Evolutionary conservation across 1,140 invertebrate genomes (phyloP).

Genomic region (Drosophila carrolli): DNA sequence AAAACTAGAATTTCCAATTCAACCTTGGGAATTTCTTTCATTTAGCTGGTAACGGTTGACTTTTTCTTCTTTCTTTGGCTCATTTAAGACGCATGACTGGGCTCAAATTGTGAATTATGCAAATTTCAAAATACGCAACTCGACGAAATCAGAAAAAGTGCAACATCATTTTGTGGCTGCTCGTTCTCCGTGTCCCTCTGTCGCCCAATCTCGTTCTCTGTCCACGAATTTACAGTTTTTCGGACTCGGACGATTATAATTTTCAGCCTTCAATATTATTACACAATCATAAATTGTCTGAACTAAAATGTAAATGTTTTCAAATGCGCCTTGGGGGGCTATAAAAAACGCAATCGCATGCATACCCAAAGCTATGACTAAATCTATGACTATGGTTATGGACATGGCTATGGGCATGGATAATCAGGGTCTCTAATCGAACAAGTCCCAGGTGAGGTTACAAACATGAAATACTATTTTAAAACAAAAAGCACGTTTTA

Average conservation of each 20-base stretch:
- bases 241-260: slow-evolving; percentile 41
- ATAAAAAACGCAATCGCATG: slow-evolving; percentile 30
- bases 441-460: neutral
- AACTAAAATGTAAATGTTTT: slow-evolving; percentile 41
- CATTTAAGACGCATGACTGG: slow-evolving; percentile 65
- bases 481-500: neutral
- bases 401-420: slow-evolving; percentile 30
- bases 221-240: slow-evolving; percentile 29
- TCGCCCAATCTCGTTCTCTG: slow-evolving; percentile 1
- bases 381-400: slow-evolving; percentile 34
- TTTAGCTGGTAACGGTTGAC: slow-evolving; percentile 21
- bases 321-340: slow-evolving; percentile 33
- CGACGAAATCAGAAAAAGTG: slow-evolving; percentile 49
- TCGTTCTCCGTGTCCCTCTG: slow-evolving; percentile 4
- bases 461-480: neutral
- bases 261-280: slow-evolving; percentile 58
- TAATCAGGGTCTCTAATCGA: slow-evolving; percentile 24
- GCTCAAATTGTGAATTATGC: slow-evolving; percentile 62
- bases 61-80: slow-evolving; percentile 34
- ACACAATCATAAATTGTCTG: slow-evolving; percentile 57
- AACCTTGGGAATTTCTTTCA: slow-evolving; percentile 46
- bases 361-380: slow-evolving; percentile 32
- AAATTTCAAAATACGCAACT: slow-evolving; percentile 47
- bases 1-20: slow-evolving; percentile 28
- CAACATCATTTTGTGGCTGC: slow-evolving; percentile 55